phyloP scores from a whole-genome alignment of 1,140 invertebrate species.

The Drosophila obscura region DNA sequence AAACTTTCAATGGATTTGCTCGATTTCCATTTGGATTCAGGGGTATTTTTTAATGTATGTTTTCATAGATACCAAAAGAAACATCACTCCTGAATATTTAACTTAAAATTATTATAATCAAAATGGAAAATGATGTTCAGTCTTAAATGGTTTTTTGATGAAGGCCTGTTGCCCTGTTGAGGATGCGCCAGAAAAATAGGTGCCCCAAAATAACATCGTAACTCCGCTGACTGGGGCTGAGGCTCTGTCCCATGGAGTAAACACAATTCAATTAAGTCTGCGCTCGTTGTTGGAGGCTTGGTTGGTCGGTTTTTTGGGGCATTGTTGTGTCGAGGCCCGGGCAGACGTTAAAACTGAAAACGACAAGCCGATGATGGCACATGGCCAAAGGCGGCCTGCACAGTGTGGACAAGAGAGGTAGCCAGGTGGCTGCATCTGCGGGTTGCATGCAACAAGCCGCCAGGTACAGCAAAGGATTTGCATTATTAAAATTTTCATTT shows the following conservation, averaged over 20 bases:
- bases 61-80: too few species aligned
- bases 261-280: conserved; percentile 79
- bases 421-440: conserved; percentile 20
- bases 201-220: conserved; percentile 42
- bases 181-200: conserved; percentile 25
- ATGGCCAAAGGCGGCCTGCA: conserved; percentile 28
- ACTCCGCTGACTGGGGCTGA: conserved; percentile 12
- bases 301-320: conserved; percentile 39
- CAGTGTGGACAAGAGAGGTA: conserved; percentile 3
- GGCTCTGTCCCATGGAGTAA: conserved; percentile 62
- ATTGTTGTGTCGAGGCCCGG: conserved; percentile 60
- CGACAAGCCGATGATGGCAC: conserved; percentile 69
- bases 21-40: too few species aligned
- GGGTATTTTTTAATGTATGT: too few species aligned
- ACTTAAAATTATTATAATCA: too few species aligned
- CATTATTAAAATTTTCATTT: conserved; percentile 80
- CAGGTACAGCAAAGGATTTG: conserved; percentile 52
- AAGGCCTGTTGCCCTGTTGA: not conserved
- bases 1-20: not conserved
- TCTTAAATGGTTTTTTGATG: conserved; percentile 29
- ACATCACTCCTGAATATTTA: too few species aligned
- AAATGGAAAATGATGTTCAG: conserved; percentile 25
- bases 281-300: conserved; percentile 57
- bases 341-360: conserved; percentile 70
- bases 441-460: conserved; percentile 61